Base-by-base conservation (phyloP, 2,797 vertebrate genomes). In the Typhlichthys eigenmanni region DNA sequence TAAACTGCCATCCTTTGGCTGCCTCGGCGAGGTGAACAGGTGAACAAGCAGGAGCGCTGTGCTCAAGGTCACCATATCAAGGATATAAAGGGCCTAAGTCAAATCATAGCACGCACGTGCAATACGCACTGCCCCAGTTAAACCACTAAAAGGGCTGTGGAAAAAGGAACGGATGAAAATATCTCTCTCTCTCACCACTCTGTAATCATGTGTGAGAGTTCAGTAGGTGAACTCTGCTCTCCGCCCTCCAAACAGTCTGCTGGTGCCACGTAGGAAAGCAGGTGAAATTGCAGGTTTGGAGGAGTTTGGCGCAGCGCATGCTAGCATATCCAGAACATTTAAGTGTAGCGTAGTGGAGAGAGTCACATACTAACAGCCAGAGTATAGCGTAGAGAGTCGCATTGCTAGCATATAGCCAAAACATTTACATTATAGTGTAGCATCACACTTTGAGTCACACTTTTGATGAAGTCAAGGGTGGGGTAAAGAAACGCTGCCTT, bases 231-330 rank as follows among this genome's bases (percentile, higher is more conserved):
- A 38, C 34, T 38, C 34, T 29, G 24, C 24, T 29, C 24, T 29
- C 24, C 24, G 24, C 24, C 24, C 24, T 29, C 24, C 24, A 29
- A 29, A 29, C 24, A 29, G 45, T 58, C 29, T 5, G 64, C 56
- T 78, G 45, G 52, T 69, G 76, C 83, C 84, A 81, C 75, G 70
- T 81, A 62, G 64, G 68, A 63, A 34, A 63, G 60, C 75, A 55
- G 55, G 34, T 64, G 71, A 81, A 83, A 87, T 84, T 73, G 64
- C 45, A 71, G 78, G 78, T 58, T 82, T 65, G 38, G 71, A 61
- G 55, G 63, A 70, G 69, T 52, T 29, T 60, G 57, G 64, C 13
- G 48, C 32, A 47, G 64, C 13, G 54, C 72, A 57, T 71, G 72
- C 56, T 76, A 79, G 74, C 34, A 6, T 70, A 72, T 58, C 32